A percentile compares a stretch with the other conserved stretches of the same genome.
phyloP scores from a whole-genome alignment of 1,140 invertebrate species.

The Bombus waltoni region DNA sequence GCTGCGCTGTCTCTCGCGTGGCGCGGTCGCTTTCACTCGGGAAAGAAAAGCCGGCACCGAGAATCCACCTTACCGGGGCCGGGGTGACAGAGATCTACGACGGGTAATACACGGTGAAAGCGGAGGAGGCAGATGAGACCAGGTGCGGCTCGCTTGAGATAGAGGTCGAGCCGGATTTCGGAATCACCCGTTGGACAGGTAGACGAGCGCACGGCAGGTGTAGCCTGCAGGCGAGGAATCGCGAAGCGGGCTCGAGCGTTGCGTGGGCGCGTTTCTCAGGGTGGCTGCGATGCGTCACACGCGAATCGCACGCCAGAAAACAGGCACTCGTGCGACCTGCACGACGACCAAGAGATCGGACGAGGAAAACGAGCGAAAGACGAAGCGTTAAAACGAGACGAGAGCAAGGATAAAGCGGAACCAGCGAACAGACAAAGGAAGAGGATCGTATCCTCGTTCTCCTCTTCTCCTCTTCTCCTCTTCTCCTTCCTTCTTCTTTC shows the following conservation, averaged over 20 bases:
- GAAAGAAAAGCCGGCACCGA: slow-evolving; percentile 12
- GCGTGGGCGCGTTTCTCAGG: slow-evolving; percentile 81
- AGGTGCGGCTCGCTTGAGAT: background rate
- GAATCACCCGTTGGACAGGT: slow-evolving; percentile 60
- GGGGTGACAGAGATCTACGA: slow-evolving; percentile 29
- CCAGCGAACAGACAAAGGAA: slow-evolving; percentile 8
- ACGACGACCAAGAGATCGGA: slow-evolving; percentile 20
- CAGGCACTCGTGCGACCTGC: slow-evolving; percentile 45
- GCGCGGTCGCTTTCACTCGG: slow-evolving; percentile 35
- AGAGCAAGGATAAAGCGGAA: background rate
- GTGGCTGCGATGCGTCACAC: slow-evolving; percentile 79
- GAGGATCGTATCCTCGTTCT: slow-evolving; percentile 40
- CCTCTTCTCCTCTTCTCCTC: background rate
- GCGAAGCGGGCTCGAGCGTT: slow-evolving; percentile 64
- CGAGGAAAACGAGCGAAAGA: slow-evolving; percentile 17
- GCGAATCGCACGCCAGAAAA: slow-evolving; percentile 69
- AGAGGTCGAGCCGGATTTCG: slow-evolving; percentile 39
- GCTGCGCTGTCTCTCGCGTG: background rate
- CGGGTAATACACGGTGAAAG: slow-evolving; percentile 22
- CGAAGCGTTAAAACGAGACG: slow-evolving; percentile 41
- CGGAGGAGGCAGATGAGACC: slow-evolving; percentile 21
- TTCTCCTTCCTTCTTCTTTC: background rate
- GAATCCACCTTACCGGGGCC: slow-evolving; percentile 10
- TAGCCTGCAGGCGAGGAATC: slow-evolving; percentile 76
- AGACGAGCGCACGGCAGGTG: slow-evolving; percentile 70